Evolutionary conservation across 2,888 invertebrate species (phyloP).

Genomic region (Andrena trimmerana): DNA sequence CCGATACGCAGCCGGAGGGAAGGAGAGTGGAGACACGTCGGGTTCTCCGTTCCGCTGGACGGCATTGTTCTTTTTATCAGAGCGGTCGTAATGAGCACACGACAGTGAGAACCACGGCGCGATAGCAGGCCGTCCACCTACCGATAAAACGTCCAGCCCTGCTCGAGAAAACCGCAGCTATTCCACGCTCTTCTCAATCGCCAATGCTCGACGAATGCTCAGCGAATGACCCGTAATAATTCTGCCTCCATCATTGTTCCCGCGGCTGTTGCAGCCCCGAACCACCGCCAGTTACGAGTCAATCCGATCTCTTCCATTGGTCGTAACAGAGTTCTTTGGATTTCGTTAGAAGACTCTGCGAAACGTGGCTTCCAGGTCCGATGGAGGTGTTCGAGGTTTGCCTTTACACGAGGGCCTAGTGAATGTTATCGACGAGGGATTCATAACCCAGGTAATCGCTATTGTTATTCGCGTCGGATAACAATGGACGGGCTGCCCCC

Average conservation of each 20-base stretch:
- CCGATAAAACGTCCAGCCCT: constrained; percentile 74
- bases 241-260: constrained; percentile 28
- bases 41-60: constrained; percentile 17
- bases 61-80: constrained; percentile 30
- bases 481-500: constrained; percentile 6
- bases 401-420: background rate
- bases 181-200: constrained; percentile 54
- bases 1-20: constrained; percentile 19
- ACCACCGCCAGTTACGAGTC: background rate
- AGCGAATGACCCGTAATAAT: constrained; percentile 57
- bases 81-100: background rate
- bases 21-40: background rate
- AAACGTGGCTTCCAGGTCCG: background rate
- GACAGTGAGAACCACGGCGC: constrained; percentile 71
- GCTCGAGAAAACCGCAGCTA: constrained; percentile 47
- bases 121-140: constrained; percentile 83
- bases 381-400: background rate
- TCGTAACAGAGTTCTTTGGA: no score
- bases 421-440: background rate
- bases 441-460: constrained; percentile 32
- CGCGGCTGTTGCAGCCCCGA: background rate
- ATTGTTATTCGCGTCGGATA: constrained; percentile 39
- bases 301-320: no score
- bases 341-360: background rate
- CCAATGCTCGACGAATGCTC: constrained; percentile 25